Evolutionary conservation across 2,113 vertebrate genomes (phyloP), one percentile per base, ranked within the genome.

Genomic region (Odobenus rosmarus): DNA sequence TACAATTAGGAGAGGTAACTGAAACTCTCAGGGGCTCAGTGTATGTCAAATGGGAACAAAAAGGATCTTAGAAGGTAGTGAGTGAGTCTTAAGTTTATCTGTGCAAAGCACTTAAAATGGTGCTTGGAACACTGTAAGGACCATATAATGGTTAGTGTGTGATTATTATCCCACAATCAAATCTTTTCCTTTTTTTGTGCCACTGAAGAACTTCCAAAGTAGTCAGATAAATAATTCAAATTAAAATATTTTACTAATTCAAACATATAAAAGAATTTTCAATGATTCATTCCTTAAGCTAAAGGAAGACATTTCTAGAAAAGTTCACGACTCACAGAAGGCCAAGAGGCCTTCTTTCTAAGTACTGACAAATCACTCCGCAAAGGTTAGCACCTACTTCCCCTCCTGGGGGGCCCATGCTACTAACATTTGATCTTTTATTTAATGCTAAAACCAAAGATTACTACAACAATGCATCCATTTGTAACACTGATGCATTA

Each of bases 211-310:
- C n/a, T 74, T 21, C 12, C 51, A 82, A 92, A 91, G 19, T 55
- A 76, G 62, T 88, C 24, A 67, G 31, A 83, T 89, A 92, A 93
- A 53, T 51, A 88, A 94, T n/a, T 46, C 21, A 76, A 39, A 53
- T 14, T 46, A 77, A 91, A 36, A 51, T 74, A 83, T 24, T 64
- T 74, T 49, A 87, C 4, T 7, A 59, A 33, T n/a, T 39, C 42
- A 83, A 6, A 57, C 15, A 3, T 61, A 67, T 55, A 42, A 92
- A 57, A 88, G 5, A 89, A 5, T 76, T 81, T 12, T 61, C 5
- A 39, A 33, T 74, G 42, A 84, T 57, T 62, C 36, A 72, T 79
- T 93, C 21, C 51, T 61, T 83, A 83, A 83, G 21, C 10, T 81
- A 39, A 86, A 81, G 53, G 16, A 85, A 49, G 4, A 57, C 19